Evolutionary conservation across 2,113 vertebrate species (phyloP), one percentile per base, ranked within the genome.

Genomic region (Poicephalus gulielmi): DNA sequence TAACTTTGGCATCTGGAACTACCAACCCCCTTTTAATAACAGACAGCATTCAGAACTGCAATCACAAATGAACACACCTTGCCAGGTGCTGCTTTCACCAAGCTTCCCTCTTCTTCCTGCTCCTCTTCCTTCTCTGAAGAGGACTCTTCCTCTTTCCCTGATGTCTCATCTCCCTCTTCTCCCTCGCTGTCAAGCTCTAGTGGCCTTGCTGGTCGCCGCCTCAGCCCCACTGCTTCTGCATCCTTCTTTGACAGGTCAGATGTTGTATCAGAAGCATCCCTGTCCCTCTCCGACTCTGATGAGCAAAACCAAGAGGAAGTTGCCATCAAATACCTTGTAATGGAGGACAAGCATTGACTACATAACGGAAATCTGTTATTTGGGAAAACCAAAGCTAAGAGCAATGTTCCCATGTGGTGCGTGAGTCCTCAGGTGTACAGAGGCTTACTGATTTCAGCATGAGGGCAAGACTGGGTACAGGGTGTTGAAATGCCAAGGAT

Each of bases 151-250:
- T 99, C 98, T 86, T 99, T 99, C 90, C 83, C 98, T 17, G 98
- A 99, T 2, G 97, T 98, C 91, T 99, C 99, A 68, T 98, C 98
- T 64, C 99, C 99, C 82, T 99, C 99, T 88, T 99, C 99, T 35
- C 99, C 99, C n/a, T 99, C 99, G 0, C 99, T 99, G 98, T 99
- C 99, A 11, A 99, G 98, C 57, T 99, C 99, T 71, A 99, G 93
- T 0, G 99, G 99, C 80, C 99, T 98, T 1, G 98, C 98, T 7
- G 98, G 99, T 80, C 99, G 98, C 13, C 99, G 97, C 47, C 99
- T 98, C 46, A 98, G 94, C 1, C 98, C 94, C 25, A 97, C 92
- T 1, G 97, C 80, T 60, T 99, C 99, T 14, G 96, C 93, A 71
- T 99, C 99, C 87, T 98, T 97, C 96, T 99, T 99, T 18, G 98